These are phyloP conservation scores for Acleris literana DNA, from an alignment of 2,888 invertebrate genomes.

Conservation along the genomic window DNA sequence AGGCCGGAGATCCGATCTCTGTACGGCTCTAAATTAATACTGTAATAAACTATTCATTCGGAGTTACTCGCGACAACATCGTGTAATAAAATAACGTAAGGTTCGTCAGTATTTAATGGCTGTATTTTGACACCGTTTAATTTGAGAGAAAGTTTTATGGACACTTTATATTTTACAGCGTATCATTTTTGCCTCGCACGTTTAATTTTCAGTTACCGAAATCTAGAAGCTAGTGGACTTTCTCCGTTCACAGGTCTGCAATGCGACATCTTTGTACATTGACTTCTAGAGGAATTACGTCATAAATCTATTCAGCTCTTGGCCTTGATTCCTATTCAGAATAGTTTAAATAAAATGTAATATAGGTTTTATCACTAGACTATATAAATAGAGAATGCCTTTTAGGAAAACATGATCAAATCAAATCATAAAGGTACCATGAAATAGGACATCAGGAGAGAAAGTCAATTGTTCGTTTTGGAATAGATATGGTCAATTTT, in stretches of 20 bases:
- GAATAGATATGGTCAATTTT: slow-evolving; percentile 48
- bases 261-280: slow-evolving; percentile 36
- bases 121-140: slow-evolving; percentile 23
- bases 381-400: neutral
- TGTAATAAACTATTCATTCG: slow-evolving; percentile 60
- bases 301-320: slow-evolving; percentile 26
- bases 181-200: slow-evolving; percentile 10
- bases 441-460: slow-evolving; percentile 1
- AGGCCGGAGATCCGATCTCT: slow-evolving; percentile 65
- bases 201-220: slow-evolving; percentile 8
- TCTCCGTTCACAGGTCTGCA: slow-evolving; percentile 33
- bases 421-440: neutral
- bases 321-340: slow-evolving; percentile 19
- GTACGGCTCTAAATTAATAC: slow-evolving; percentile 61
- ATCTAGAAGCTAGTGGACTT: slow-evolving; percentile 16
- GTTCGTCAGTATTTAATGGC: slow-evolving; percentile 41
- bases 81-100: slow-evolving; percentile 45
- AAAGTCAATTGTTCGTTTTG: slow-evolving; percentile 33
- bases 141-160: slow-evolving; percentile 29
- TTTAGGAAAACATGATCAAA: neutral
- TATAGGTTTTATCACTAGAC: too few species aligned
- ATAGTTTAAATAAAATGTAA: slow-evolving; percentile 4
- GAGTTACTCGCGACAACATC: slow-evolving; percentile 43
- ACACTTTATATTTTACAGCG: slow-evolving; percentile 13
- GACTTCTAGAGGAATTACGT: slow-evolving; percentile 29